Conservation (phyloP, 1,140 invertebrate genomes). For the Gyrodactylus bullatarudis region DNA sequence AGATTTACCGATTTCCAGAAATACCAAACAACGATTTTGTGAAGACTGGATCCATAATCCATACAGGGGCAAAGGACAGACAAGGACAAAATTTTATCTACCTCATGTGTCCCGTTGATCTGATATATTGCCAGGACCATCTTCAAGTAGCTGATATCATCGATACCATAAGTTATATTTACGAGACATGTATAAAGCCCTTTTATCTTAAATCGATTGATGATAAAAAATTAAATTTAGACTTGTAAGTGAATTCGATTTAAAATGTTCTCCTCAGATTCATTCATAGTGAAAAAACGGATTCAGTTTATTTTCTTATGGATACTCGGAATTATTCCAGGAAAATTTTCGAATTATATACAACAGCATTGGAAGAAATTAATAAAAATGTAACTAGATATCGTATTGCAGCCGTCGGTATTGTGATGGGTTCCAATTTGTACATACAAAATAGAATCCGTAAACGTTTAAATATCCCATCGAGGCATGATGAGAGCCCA, state of each 20-base stretch:
- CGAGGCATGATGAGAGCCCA: neutral
- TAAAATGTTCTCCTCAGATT: no score
- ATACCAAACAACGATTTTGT: neutral
- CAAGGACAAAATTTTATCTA: neutral
- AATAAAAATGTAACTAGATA: no score
- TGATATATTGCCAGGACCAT: neutral
- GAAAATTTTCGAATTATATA: no score
- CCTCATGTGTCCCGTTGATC: neutral
- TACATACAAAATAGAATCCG: neutral
- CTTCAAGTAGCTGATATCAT: neutral
- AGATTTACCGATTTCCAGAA: no score
- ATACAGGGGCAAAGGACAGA: neutral
- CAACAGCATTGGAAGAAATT: no score
- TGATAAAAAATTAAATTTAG: neutral
- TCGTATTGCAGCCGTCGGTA: neutral
- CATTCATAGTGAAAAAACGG: no score
- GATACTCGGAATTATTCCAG: no score
- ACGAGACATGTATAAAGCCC: neutral
- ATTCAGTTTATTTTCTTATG: no score
- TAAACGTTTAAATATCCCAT: neutral
- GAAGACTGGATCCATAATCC: neutral
- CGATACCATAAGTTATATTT: neutral
- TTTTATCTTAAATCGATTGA: neutral
- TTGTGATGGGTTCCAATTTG: neutral
- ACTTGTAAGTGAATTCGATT: neutral